These are phyloP conservation scores for Cryptoprocta ferox DNA, from an alignment of 2,797 vertebrate species.

Conservation along the genomic window DNA sequence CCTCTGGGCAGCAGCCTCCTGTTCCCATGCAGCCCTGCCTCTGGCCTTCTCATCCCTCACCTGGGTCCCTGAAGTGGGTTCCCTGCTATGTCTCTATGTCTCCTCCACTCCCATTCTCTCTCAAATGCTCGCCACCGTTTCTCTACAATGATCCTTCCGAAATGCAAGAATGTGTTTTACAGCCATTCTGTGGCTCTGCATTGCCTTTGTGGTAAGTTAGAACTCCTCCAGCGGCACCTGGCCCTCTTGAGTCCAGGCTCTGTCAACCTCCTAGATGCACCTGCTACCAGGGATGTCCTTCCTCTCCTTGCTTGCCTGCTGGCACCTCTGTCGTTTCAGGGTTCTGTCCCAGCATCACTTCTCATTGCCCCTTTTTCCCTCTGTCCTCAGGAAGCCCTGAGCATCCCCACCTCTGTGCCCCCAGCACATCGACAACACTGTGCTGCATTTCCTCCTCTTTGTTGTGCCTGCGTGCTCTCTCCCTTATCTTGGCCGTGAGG, in stretches of 20 bases:
- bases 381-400: background rate
- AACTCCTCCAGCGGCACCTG: background rate
- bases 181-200: background rate
- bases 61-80: background rate
- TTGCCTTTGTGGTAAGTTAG: background rate
- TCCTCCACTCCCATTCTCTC: background rate
- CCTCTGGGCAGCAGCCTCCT: background rate
- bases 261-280: background rate
- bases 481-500: background rate
- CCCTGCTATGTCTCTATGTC: accelerated
- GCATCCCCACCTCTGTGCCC: background rate
- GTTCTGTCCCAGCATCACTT: background rate
- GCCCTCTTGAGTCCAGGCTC: background rate
- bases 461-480: background rate
- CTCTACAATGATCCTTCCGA: background rate
- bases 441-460: background rate
- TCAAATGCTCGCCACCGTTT: background rate
- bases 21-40: background rate
- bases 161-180: background rate
- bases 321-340: background rate
- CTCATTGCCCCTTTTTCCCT: background rate
- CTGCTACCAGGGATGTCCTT: background rate
- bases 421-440: too few species aligned
- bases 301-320: background rate
- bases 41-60: background rate